Evolutionary conservation across 1,140 invertebrate genomes (phyloP), one percentile per base, ranked within the genome.

Genomic region (Brachionus angularis): DNA sequence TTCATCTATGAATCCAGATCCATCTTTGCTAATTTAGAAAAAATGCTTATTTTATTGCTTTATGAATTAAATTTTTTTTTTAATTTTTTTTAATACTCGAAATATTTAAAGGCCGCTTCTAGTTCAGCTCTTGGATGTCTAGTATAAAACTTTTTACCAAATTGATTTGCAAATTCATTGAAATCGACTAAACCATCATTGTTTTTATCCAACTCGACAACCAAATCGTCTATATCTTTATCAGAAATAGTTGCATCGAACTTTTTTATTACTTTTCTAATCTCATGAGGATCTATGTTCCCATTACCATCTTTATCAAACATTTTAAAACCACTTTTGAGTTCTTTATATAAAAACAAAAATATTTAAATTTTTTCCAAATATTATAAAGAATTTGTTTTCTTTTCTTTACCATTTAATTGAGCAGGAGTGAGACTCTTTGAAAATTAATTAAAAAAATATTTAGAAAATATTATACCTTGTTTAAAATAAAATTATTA

Each of bases 241-340:
- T 47, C 62, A 34, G 8, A 23, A 7, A 67, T 31, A 8, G 25
- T 34, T 3, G 31, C 8, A 33, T 50, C 62, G 29, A 67, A 50
- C 18, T 50, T 46, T 21, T 1, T 47, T 12, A 67, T 36, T 33
- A 67, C 5, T 25, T 47, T 34, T n/a, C 23, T 23, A 8, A 67
- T 67, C 36, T 67, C 62, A 23, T 67, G 27, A 12, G 42, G 62
- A 31, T 50, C 47, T 8, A 67, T 67, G 0, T 18, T 21, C 12
- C 62, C 62, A 10, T 25, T 67, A 12, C 62, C 42, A 50, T 67
- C 62, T 50, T 67, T 49, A 23, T 67, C 62, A 67, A 67, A 67
- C 16, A 46, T 34, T 31, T 25, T 67, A 14, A 67, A 67, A 31
- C 42, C 39, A 47, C 18, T 50, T 21, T 46, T 50, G 12, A 67